Base-by-base conservation (phyloP, 2,797 vertebrate species). In the Etheostoma perlongum region DNA sequence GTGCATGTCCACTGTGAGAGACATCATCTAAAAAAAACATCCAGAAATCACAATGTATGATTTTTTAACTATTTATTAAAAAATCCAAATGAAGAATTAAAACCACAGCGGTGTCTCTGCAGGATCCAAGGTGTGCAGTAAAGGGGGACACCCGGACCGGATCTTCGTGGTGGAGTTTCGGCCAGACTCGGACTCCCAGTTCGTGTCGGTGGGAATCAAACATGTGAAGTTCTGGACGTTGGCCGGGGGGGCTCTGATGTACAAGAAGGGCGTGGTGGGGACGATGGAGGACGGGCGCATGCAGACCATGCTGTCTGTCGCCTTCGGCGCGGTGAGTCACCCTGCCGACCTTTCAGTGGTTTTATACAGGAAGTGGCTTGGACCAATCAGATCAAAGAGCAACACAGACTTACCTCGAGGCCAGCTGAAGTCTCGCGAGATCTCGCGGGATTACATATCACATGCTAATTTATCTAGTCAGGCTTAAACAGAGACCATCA, bases 141-240 rank as follows among this genome's bases (percentile, higher is more conserved):
- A 94, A 83, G 95, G 96, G 36, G 95, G 96, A 49, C 98, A 99
- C 81, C 88, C 95, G 4, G 97, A 98, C 83, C 95, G 97, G 76
- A 97, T 99, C 91, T 98, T 98, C 0, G 97, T 97, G 60, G 96
- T 96, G 59, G 97, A 99, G 89, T 98, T 99, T 87, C 95, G 97
- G 25, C 97, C 97, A 0, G 97, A 99, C 87, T 98, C 97, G 0
- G 97, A 99, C 91, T 97, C 97, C 0, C 97, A 98, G 91, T 98
- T 99, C 10, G 97, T 99, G 74, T 98, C 97, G 0, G 97, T 97
- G 18, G 97, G 97, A 44, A 96, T 99, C 69, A 98, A 98, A 83
- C 97, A 98, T 70, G 97, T 98, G 89, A 99, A 98, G 93, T 99
- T 99, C 94, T 99, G 97, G 97, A 97, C 25, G 0, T 91, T 99